A percentile compares a stretch with the other conserved stretches of the same genome.
Conservation (phyloP, 1,140 invertebrate genomes). For the Trichomalopsis sarcophagae region DNA sequence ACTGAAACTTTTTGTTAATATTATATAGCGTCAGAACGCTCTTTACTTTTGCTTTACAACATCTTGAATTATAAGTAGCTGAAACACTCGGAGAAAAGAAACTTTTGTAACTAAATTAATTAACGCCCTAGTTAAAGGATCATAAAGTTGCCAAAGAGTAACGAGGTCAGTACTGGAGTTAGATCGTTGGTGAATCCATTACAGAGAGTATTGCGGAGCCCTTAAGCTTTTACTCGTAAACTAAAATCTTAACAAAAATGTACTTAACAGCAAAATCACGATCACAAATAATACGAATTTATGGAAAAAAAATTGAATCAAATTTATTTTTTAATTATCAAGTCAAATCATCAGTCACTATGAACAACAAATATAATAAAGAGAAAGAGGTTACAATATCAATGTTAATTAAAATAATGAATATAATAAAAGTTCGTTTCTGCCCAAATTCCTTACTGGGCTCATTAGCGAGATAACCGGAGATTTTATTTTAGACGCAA, state of each 20-base stretch:
- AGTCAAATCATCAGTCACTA: no score
- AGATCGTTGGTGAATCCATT: constrained; percentile 4
- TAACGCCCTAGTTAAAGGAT: constrained; percentile 1
- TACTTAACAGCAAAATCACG: not conserved
- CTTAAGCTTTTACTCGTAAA: constrained; percentile 9
- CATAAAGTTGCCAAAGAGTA: constrained; percentile 17
- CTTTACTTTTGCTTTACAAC: not conserved
- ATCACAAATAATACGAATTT: no score
- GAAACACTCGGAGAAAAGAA: not conserved
- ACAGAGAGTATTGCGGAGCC: constrained; percentile 3
- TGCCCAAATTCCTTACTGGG: no score
- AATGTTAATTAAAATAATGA: no score
- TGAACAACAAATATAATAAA: no score
- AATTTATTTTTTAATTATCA: no score
- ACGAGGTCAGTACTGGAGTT: not conserved
- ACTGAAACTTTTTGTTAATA: no score
- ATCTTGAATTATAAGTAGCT: not conserved
- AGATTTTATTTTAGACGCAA: no score
- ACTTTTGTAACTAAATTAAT: constrained; percentile 8
- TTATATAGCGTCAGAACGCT: not conserved
- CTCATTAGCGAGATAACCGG: no score
- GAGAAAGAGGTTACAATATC: no score
- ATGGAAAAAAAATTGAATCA: no score
- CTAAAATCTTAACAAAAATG: not conserved
- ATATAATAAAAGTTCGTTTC: no score